phyloP scores from a whole-genome alignment of 2,888 invertebrate species.

The Idaea dimidiata region DNA sequence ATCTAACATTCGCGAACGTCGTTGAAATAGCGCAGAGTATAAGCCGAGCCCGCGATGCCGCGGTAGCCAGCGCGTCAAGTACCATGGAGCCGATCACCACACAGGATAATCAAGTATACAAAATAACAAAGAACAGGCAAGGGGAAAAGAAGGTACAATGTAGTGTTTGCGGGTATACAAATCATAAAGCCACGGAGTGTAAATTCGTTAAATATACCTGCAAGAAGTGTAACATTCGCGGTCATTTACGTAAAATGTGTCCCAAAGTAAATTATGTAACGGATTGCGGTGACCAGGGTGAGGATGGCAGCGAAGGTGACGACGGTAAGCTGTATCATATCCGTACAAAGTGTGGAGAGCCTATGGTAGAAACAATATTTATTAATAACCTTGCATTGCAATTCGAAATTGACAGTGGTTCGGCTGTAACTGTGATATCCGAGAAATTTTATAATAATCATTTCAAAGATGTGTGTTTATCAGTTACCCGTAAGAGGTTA shows the following conservation, averaged over 20 bases:
- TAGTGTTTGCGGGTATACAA: constrained; percentile 25
- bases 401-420: constrained; percentile 17
- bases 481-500: constrained; percentile 15
- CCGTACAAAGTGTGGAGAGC: constrained; percentile 17
- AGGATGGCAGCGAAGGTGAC: constrained; percentile 1
- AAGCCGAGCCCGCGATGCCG: neutral
- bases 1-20: constrained; percentile 8
- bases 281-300: constrained; percentile 17
- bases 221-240: constrained; percentile 21
- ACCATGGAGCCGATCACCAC: constrained; percentile 13
- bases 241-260: constrained; percentile 27
- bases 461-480: constrained; percentile 25
- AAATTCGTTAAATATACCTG: constrained; percentile 22
- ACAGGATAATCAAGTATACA: neutral
- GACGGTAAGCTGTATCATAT: constrained; percentile 15
- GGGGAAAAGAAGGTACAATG: constrained; percentile 26
- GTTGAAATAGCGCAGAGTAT: constrained; percentile 1
- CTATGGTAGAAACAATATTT: constrained; percentile 19
- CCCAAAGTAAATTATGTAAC: constrained; percentile 15
- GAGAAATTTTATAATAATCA: constrained; percentile 14
- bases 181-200: constrained; percentile 23
- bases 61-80: constrained; percentile 1
- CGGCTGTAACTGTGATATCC: constrained; percentile 19
- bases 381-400: constrained; percentile 12
- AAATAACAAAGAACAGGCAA: neutral